Conservation (phyloP, 2,888 invertebrate species). For the Carterocephalus palaemon region DNA sequence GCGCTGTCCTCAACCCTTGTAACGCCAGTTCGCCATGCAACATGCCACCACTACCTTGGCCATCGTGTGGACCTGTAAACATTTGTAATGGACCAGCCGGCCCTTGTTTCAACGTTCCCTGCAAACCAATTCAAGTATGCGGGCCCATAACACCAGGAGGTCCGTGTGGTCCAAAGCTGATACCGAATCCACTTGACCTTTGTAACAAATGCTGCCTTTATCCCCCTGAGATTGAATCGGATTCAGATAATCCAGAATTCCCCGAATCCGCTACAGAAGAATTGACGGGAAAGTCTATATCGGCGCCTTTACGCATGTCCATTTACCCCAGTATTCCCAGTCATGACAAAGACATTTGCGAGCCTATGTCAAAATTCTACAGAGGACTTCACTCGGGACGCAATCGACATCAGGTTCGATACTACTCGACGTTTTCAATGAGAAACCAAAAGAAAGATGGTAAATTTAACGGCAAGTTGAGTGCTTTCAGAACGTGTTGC, state of each 20-base stretch:
- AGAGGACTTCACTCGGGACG: not conserved
- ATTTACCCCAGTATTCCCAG: conserved; percentile 4
- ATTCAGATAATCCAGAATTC: too few species aligned
- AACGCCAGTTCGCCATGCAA: too few species aligned
- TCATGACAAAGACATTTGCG: not conserved
- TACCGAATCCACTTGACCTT: conserved; percentile 2
- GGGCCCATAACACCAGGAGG: conserved; percentile 3
- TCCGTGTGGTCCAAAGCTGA: not conserved
- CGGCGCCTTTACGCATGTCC: not conserved
- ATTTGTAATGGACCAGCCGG: too few species aligned
- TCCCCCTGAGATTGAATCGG: not conserved
- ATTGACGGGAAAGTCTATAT: too few species aligned
- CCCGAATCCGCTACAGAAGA: too few species aligned
- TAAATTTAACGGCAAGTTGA: not conserved
- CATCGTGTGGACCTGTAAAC: too few species aligned
- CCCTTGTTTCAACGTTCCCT: conserved; percentile 31
- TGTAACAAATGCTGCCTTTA: not conserved
- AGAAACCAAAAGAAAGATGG: not conserved
- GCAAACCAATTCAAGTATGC: conserved; percentile 25
- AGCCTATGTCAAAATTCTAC: not conserved
- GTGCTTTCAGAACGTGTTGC: not conserved
- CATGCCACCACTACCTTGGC: too few species aligned
- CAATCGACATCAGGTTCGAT: not conserved
- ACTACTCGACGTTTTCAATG: not conserved
- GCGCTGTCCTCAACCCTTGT: too few species aligned